A percentile compares a stretch with the other conserved stretches of the same genome.
These are phyloP conservation scores for Nipponacmea schrenckii DNA, from an alignment of 2,888 invertebrate genomes.

Conservation along the genomic window DNA sequence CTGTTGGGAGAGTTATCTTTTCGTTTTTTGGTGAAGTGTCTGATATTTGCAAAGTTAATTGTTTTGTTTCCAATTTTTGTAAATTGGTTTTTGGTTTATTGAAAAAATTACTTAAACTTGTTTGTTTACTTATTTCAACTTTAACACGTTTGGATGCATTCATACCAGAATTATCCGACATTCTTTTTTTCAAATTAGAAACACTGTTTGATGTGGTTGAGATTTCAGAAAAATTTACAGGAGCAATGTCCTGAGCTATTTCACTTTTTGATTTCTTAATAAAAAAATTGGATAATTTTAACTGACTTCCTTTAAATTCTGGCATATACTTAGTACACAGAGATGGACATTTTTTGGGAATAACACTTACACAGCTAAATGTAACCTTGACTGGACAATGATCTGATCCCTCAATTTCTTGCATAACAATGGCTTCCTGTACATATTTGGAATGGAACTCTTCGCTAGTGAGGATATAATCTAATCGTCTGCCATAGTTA, in stretches of 20 bases:
- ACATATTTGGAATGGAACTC: conserved; percentile 45
- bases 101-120: conserved; percentile 44
- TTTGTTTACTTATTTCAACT: conserved; percentile 30
- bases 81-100: conserved; percentile 10
- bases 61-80: not conserved
- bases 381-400: conserved; percentile 70
- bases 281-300: conserved; percentile 60
- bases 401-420: conserved; percentile 69
- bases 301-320: conserved; percentile 69
- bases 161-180: conserved; percentile 3
- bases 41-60: not conserved
- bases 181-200: conserved; percentile 10
- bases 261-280: conserved; percentile 33
- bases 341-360: conserved; percentile 61
- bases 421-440: conserved; percentile 54
- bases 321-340: conserved; percentile 69
- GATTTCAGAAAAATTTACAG: not conserved
- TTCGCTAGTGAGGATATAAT: conserved; percentile 69
- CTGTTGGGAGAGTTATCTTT: not conserved
- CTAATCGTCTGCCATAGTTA: conserved; percentile 71
- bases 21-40: not conserved
- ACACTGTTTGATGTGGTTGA: not conserved
- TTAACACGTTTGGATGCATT: conserved; percentile 36
- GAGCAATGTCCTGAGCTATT: too few species aligned
- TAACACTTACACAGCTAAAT: conserved; percentile 46